phyloP scores from a whole-genome alignment of 2,797 vertebrate species.

The Artibeus lituratus region DNA sequence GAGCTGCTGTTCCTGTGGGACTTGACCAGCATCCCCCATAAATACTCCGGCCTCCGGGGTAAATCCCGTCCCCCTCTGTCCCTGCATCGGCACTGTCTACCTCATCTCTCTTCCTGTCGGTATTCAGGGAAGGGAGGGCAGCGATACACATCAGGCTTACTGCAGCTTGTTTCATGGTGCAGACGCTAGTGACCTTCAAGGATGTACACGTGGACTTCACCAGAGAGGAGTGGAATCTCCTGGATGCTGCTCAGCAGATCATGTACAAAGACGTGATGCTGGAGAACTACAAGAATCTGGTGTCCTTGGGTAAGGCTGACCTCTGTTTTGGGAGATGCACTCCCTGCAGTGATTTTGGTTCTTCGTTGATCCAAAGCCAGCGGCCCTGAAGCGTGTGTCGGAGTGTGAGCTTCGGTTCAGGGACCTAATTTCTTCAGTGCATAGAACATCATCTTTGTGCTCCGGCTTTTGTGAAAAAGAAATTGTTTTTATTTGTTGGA shows the following conservation, averaged over 20 bases:
- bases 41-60: background rate
- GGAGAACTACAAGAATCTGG: constrained; percentile 62
- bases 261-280: constrained; percentile 66
- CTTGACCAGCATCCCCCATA: background rate
- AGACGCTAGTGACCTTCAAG: constrained; percentile 64
- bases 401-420: background rate
- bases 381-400: background rate
- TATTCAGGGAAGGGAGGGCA: background rate
- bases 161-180: constrained; percentile 15
- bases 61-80: background rate
- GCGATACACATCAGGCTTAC: background rate
- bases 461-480: background rate
- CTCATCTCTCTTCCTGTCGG: background rate
- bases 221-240: constrained; percentile 64
- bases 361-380: background rate
- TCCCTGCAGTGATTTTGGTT: background rate
- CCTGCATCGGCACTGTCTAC: background rate
- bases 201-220: constrained; percentile 61
- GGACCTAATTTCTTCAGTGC: background rate
- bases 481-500: background rate
- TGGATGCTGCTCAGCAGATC: constrained; percentile 47
- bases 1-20: background rate
- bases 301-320: constrained; percentile 51
- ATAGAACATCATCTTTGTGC: background rate
- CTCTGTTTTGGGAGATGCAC: background rate